These are phyloP conservation scores for Perognathus longimembris DNA, from an alignment of 2,113 vertebrate genomes.

Conservation along the genomic window DNA sequence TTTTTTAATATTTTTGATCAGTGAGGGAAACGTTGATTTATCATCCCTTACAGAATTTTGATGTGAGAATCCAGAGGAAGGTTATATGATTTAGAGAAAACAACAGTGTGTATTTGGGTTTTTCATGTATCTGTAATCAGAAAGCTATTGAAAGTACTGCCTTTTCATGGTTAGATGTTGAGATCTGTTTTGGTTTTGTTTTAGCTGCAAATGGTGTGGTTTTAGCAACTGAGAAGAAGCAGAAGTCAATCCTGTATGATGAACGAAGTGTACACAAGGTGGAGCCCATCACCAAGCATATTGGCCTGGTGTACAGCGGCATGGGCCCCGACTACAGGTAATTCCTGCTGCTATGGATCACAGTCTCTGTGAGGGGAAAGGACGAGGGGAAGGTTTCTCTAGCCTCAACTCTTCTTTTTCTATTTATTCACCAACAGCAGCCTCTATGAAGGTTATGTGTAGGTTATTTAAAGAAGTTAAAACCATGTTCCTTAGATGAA, in stretches of 20 bases:
- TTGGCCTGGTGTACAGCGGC: constrained; percentile 99
- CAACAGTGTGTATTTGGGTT: constrained; percentile 4
- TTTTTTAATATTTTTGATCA: constrained; percentile 24
- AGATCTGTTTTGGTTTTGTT: constrained; percentile 70
- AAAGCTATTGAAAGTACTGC: not conserved
- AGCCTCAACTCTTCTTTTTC: not conserved
- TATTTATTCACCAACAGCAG: not conserved
- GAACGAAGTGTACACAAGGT: constrained; percentile 99
- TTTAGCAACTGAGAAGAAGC: constrained; percentile 98
- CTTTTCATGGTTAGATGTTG: not conserved
- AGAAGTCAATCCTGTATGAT: constrained; percentile 98
- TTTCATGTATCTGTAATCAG: not conserved
- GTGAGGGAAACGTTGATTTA: not conserved
- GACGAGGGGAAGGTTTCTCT: no score
- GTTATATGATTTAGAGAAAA: constrained; percentile 41
- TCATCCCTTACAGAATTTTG: constrained; percentile 26
- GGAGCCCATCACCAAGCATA: constrained; percentile 98
- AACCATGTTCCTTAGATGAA: not conserved
- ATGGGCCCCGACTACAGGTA: constrained; percentile 99
- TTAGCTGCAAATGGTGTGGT: constrained; percentile 98
- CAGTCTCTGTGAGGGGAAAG: not conserved
- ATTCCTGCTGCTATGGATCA: not conserved
- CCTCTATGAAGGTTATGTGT: not conserved
- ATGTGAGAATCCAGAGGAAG: not conserved
- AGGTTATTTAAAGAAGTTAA: not conserved